These are phyloP conservation scores for Chloebia gouldiae DNA, from an alignment of 2,113 vertebrate genomes.

Conservation along the genomic window DNA sequence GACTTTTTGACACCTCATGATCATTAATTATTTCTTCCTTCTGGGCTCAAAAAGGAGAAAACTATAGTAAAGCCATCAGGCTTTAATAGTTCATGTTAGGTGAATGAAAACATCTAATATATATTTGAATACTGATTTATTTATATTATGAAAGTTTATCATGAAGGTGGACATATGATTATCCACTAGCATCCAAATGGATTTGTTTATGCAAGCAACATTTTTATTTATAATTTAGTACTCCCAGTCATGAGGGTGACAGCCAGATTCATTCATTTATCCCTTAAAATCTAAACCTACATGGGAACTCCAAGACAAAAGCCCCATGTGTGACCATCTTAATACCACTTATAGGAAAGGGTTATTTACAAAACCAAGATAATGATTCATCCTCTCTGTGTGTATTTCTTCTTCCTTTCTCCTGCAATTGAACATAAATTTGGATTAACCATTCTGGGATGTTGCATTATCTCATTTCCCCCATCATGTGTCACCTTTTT, in stretches of 20 bases:
- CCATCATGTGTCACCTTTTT: rapidly evolving
- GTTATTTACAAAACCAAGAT: neutral
- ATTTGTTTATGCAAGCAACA: neutral
- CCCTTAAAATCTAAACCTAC: neutral
- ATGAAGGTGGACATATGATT: neutral
- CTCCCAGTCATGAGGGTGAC: neutral
- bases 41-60: neutral
- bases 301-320: neutral
- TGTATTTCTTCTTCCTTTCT: neutral
- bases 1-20: neutral
- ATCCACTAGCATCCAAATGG: neutral
- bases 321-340: neutral
- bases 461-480: neutral
- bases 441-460: neutral
- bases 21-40: neutral
- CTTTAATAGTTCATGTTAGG: neutral
- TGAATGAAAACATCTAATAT: neutral
- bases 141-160: neutral
- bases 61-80: neutral
- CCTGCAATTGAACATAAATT: neutral
- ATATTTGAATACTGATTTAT: neutral
- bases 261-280: neutral
- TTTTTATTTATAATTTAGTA: neutral
- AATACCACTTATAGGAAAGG: neutral
- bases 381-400: neutral